Base-by-base conservation (phyloP, 1,140 invertebrate genomes). In the Hyles euphorbiae region DNA sequence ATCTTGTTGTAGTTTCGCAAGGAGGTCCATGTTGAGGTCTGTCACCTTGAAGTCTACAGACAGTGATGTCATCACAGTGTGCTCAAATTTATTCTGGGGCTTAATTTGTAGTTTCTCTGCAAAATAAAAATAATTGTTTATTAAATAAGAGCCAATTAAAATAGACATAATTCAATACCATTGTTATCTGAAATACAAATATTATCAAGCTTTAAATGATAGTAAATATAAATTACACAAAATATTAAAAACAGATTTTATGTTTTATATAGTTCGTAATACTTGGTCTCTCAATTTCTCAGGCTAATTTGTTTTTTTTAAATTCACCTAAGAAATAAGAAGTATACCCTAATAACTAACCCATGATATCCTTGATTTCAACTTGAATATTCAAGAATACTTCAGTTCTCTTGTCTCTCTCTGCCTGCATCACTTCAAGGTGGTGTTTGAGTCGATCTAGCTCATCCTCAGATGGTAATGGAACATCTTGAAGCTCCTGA, bases 361-460 rank as follows among this genome's bases (percentile, higher is more conserved):
- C 82, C 82, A 92, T 91, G 53, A 92, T 89, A 66, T 90, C 86
- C 44, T 90, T 78, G 43, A 93, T 89, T 44, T 90, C 88, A 58
- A 82, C 74, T 71, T 91, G 90, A 43, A 87, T 78, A 46, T 89
- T 86, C 22, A 86, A 78, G 54, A 91, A 92, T 55, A 84, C 78
- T 51, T 87, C 85, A 40, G 89, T 81, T 10, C 91, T 78, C 56
- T 90, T 90, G 61, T 90, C 88, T 47, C 90, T 90, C 63, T 92
- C 90, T 2, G 67, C 74, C 63, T 92, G 90, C 52, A 92, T 72
- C n/a, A 85, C 77, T 62, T 91, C 81, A 10, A 93, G 72, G 48
- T 92, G 88, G 4, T 72, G 58, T 53, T 89, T 83, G 33, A 92
- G 81, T 55, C 85, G 83, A 6, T 89, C 81, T 22, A 93, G 62